Percentiles rank a stretch among this genome's conserved stretches.
phyloP scores from a whole-genome alignment of 2,888 invertebrate species.

The Polyommatus icarus region DNA sequence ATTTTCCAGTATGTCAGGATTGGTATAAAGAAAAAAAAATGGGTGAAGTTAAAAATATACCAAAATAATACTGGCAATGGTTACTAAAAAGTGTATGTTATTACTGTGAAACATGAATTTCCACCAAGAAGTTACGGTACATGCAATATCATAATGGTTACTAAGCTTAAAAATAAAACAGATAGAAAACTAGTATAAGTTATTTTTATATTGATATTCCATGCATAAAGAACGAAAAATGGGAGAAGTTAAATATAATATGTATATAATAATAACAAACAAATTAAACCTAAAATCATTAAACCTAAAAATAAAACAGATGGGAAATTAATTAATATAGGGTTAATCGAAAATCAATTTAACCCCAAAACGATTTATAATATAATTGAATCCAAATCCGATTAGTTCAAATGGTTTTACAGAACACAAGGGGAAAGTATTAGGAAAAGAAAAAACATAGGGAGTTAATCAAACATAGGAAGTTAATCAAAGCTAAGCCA shows the following conservation, averaged over 20 bases:
- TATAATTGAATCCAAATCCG: constrained; percentile 18
- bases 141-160: too few relatives aligned
- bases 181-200: background rate
- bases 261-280: too few relatives aligned
- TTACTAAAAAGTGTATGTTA: too few relatives aligned
- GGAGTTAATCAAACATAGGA: constrained; percentile 58
- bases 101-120: too few relatives aligned
- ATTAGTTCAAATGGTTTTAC: constrained; percentile 10
- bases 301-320: background rate
- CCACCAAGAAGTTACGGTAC: too few relatives aligned
- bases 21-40: background rate
- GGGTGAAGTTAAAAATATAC: background rate
- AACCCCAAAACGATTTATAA: constrained; percentile 1
- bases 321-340: background rate
- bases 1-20: background rate
- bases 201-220: too few relatives aligned
- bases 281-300: background rate
- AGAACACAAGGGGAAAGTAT: constrained; percentile 12
- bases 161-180: background rate
- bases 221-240: too few relatives aligned
- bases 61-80: background rate
- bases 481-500: constrained; percentile 62
- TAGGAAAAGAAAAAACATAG: constrained; percentile 44
- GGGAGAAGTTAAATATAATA: background rate
- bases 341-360: background rate